phyloP scores from a whole-genome alignment of 1,140 invertebrate species.

The Agrypnia vestita region DNA sequence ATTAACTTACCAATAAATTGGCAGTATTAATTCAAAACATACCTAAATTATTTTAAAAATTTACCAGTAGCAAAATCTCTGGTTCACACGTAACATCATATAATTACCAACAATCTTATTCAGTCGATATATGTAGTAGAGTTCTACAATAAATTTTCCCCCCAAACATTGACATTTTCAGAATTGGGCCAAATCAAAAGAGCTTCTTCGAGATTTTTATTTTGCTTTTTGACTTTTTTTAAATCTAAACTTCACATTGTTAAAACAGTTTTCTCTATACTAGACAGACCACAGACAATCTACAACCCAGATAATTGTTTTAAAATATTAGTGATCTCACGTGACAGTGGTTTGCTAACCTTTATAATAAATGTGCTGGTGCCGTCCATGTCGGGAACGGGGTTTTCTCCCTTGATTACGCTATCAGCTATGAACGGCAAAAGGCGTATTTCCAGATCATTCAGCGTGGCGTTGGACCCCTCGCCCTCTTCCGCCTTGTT shows the following conservation, averaged over 20 bases:
- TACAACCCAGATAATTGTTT: neutral
- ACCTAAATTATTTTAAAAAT: no score
- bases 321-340: neutral
- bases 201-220: neutral
- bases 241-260: neutral
- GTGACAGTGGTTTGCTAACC: neutral
- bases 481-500: slow-evolving; percentile 2
- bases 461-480: neutral
- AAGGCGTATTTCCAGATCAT: slow-evolving; percentile 24
- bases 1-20: no score
- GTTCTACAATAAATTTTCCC: neutral
- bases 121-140: no score
- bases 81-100: no score
- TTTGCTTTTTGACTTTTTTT: neutral
- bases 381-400: neutral
- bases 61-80: no score
- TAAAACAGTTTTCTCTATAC: neutral
- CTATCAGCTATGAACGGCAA: slow-evolving; percentile 22
- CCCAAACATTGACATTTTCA: neutral
- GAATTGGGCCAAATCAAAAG: neutral
- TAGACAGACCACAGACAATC: neutral
- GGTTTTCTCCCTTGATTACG: neutral
- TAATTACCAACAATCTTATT: no score
- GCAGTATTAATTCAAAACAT: no score
- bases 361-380: slow-evolving; percentile 18